A percentile compares a stretch with the other conserved stretches of the same genome.
phyloP scores from a whole-genome alignment of 2,113 vertebrate species.

The Natator depressus region DNA sequence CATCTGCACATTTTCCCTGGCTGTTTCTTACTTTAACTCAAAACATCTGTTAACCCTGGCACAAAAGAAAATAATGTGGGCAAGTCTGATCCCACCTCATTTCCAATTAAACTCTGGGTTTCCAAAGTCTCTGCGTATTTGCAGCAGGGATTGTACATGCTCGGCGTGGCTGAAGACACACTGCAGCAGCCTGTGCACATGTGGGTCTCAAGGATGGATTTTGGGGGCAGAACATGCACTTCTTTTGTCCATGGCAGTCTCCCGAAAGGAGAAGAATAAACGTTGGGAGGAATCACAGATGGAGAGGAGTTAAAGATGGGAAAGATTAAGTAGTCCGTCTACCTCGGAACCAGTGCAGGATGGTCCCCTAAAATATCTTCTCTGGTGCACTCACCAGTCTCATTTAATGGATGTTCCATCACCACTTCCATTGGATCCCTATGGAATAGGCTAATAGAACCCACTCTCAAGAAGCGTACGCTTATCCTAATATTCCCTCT shows the following conservation, averaged over 20 bases:
- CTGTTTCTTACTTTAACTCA: conserved; percentile 72
- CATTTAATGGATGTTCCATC: not conserved
- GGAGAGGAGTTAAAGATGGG: not conserved
- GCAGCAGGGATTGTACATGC: not conserved
- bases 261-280: not conserved
- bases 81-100: conserved; percentile 73
- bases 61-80: conserved; percentile 60
- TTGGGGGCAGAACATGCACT: not conserved
- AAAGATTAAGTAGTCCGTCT: conserved; percentile 11
- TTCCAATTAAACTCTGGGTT: conserved; percentile 56
- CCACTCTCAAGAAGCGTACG: too few relatives aligned
- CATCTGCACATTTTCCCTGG: conserved; percentile 68
- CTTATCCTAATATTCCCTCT: not conserved
- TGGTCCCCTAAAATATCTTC: not conserved
- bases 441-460: not conserved
- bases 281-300: not conserved
- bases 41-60: conserved; percentile 72
- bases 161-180: conserved; percentile 27
- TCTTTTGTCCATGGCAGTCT: not conserved
- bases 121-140: conserved; percentile 49
- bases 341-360: accelerated
- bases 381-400: not conserved
- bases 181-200: not conserved
- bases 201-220: not conserved
- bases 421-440: not conserved